These are phyloP conservation scores for Aleiodes leptofemur DNA, from an alignment of 2,888 invertebrate genomes.

Conservation along the genomic window DNA sequence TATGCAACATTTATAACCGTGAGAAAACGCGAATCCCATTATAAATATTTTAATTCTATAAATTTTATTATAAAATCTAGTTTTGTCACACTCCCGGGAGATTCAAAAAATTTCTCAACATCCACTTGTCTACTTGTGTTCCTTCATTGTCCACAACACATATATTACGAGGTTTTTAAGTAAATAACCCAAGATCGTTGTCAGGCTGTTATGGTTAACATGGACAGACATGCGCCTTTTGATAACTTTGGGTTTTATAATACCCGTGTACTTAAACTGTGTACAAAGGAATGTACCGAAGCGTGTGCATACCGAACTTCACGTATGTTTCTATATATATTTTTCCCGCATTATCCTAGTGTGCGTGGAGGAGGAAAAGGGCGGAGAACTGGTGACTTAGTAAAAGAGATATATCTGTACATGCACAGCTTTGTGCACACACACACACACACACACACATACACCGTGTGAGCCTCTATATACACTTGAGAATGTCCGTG, in stretches of 20 bases:
- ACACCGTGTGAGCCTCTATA: conserved; percentile 21
- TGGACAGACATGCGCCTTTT: conserved; percentile 21
- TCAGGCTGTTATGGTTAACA: conserved; percentile 16
- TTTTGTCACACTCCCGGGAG: too few species aligned
- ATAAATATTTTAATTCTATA: neutral
- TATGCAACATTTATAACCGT: conserved; percentile 39
- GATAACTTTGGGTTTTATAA: conserved; percentile 5
- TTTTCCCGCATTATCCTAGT: neutral
- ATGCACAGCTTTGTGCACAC: conserved; percentile 19
- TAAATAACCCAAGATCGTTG: conserved; percentile 27
- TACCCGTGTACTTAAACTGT: conserved; percentile 5
- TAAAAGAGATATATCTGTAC: too few species aligned
- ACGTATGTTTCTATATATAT: neutral
- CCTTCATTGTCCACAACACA: neutral
- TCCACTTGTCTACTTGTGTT: conserved; percentile 1
- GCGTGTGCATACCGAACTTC: conserved; percentile 34
- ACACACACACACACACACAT: conserved; percentile 7
- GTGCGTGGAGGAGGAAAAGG: neutral
- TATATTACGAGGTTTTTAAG: neutral
- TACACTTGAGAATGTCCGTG: conserved; percentile 59
- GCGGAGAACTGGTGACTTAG: neutral
- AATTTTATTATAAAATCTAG: neutral
- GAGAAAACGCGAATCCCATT: conserved; percentile 41
- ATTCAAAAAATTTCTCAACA: neutral
- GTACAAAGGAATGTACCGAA: conserved; percentile 22